Base-by-base conservation (phyloP, 2,888 invertebrate genomes). In the Plagiodera versicolora region DNA sequence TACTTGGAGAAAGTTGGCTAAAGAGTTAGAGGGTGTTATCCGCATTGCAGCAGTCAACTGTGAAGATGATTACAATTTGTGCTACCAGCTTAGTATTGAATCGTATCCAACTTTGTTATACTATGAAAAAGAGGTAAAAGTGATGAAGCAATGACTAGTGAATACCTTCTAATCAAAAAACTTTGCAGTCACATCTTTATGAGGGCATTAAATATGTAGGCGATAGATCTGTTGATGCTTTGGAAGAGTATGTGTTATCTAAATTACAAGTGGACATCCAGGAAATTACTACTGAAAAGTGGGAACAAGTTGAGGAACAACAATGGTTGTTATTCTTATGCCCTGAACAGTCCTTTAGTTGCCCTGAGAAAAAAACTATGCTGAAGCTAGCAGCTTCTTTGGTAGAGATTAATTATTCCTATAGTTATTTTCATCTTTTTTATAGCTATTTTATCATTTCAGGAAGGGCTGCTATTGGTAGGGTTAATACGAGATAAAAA, bases 21-120 rank as follows among this genome's bases (percentile, higher is more conserved):
- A 86, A 69, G 85, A 89, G 70, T 83, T 94, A 65, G 89, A 91
- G 74, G 93, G 92, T 53, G 90, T 92, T 59, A 86, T 92, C 73
- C 81, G 86, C 78, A 70, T 95, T 56, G 94, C 89, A 32, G 94
- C 93, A 30, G 91, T 95, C 0, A 94, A 95, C 77, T 95, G 94
- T 80, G 91, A 90, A 80, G 92, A 93, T 76, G 91, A 94, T 74
- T 91, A 89, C 82, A 82, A 84, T 46, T 82, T 94, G 63, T 95
- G 95, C 79, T 84, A 86, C 70, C 85, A 89, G 72, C 84, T 92
- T 80, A 86, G 87, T 64, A 89, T 94, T 65, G 83, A 71, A 85
- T 87, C 70, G 2, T 94, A 92, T 79, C 94, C 94, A 0, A 86
- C 91, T 0, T 81, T 94, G 16, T 78, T 92, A 10, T 85, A 90